phyloP scores from a whole-genome alignment of 2,113 vertebrate species.

The Monarcha castaneiventris region DNA sequence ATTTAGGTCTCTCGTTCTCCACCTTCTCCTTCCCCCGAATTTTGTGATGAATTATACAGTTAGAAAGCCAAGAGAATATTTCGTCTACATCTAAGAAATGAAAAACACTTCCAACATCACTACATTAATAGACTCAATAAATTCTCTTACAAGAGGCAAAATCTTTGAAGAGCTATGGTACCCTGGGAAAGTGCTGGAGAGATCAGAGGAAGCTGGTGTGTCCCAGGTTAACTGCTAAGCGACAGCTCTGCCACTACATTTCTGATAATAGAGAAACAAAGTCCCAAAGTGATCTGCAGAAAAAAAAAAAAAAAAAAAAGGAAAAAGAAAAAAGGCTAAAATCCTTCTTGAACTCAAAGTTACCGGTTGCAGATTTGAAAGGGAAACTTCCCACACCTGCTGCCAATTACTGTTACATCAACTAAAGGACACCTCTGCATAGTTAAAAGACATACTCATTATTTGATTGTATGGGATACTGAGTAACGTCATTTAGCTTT shows the following conservation, averaged over 20 bases:
- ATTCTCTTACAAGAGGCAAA: background rate
- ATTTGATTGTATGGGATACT: background rate
- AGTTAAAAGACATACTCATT: background rate
- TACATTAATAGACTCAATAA: background rate
- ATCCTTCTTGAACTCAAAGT: background rate
- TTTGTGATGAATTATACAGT: background rate
- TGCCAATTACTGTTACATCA: background rate
- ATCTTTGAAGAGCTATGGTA: background rate
- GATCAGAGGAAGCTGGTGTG: background rate
- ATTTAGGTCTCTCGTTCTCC: background rate
- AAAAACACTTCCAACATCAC: background rate
- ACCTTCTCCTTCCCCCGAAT: background rate
- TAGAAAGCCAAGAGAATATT: background rate
- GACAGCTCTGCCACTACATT: background rate
- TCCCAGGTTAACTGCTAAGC: background rate
- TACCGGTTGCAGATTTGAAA: background rate
- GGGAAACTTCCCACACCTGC: background rate
- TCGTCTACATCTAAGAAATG: background rate
- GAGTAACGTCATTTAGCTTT: background rate
- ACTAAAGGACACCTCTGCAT: too few relatives aligned
- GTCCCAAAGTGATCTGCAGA: background rate
- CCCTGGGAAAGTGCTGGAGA: background rate
- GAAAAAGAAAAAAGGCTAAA: background rate
- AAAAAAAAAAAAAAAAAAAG: fast-evolving
- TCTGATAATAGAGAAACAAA: background rate